Base-by-base conservation (phyloP, 2,113 vertebrate genomes). In the Charadrius vociferus region DNA sequence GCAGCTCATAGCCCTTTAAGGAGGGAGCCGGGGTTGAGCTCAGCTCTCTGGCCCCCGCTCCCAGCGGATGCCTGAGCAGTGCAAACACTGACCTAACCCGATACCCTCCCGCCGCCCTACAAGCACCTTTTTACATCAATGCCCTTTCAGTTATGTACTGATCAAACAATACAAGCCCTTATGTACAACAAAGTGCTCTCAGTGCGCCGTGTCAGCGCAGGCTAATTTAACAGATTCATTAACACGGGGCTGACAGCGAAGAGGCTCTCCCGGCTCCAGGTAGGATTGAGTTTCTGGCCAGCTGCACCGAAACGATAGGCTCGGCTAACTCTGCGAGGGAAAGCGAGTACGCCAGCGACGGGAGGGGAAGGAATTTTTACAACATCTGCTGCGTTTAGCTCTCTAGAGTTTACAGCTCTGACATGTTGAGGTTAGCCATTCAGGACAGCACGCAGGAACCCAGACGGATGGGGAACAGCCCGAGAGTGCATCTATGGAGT, bases 211-310 rank as follows among this genome's bases (percentile, higher is more conserved):
- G 97, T 98, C 97, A 97, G 97, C 95, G 93, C 90, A 80, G 94
- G 95, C 97, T 98, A 98, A 98, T 97, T 98, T 96, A 97, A 94
- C 92, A 93, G 96, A 96, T 92, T 98, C 96, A 97, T 97, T 98
- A 98, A 97, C 96, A 97, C 18, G 1, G 70, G 84, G 96, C 96
- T 98, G 97, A 97, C 94, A 98, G 88, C 55, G 15, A 97, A 97
- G 91, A 97, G 67, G 30, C 90, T 97, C 92, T 96, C 91, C 86
- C 5, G 5, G 59, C 93, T 97, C 92, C 95, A 96, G 80, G 95
- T 70, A 95, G 94, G 96, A 97, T 86, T 96, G 95, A 62, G 77
- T 98, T 98, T 98, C 98, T 87, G 77, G 90, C 83, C 93, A 95
- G 92, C 90, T 97, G 95, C 94, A 92, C 79, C 9, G 73, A 92